phyloP scores from a whole-genome alignment of 2,797 vertebrate species.

The Paramormyrops hopkinsi region DNA sequence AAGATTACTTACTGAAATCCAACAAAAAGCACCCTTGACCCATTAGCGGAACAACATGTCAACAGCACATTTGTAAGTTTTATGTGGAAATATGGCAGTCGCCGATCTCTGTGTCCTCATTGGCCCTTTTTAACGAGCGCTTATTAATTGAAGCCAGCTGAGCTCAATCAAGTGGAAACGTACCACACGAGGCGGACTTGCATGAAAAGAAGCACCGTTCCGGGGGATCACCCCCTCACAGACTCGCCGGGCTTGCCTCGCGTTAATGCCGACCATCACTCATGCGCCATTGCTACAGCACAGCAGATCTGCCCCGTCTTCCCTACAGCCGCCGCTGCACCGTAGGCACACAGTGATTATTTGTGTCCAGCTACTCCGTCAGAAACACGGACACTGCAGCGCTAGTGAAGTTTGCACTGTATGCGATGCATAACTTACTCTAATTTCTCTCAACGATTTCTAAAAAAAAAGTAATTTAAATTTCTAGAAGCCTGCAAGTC shows the following conservation, averaged over 20 bases:
- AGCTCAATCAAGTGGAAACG: not conserved
- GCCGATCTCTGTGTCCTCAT: not conserved
- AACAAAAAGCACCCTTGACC: not conserved
- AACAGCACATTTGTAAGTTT: not conserved
- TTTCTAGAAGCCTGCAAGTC: not conserved
- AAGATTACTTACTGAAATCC: not conserved
- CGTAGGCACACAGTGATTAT: not conserved
- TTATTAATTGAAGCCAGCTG: constrained; percentile 3
- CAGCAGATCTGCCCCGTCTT: not conserved
- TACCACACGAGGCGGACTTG: not conserved
- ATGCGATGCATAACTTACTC: not conserved
- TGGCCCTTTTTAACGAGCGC: not conserved
- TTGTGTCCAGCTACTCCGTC: not conserved
- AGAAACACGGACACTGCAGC: not conserved
- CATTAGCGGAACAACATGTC: constrained; percentile 3
- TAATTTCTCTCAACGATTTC: not conserved
- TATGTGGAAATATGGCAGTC: not conserved
- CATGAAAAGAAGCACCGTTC: not conserved
- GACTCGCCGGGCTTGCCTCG: not conserved
- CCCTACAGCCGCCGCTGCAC: not conserved
- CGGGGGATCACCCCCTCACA: not conserved
- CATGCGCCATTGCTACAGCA: not conserved
- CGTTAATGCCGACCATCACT: not conserved
- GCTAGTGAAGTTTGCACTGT: not conserved
- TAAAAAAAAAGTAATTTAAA: not conserved